Base-by-base conservation (phyloP, 2,888 invertebrate species). In the Pycnomerus fuliginosus region DNA sequence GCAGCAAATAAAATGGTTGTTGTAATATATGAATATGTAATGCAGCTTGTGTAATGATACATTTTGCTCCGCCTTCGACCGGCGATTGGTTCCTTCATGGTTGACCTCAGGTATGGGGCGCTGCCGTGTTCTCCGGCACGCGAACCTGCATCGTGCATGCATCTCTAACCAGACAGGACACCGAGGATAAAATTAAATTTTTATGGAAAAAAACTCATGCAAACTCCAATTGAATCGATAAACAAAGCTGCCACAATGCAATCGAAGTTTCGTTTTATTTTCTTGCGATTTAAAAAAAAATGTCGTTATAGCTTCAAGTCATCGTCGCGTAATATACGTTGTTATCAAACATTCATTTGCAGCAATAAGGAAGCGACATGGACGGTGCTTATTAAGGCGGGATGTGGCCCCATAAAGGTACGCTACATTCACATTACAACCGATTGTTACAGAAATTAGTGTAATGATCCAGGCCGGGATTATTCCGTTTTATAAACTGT, bases 331-430 rank as follows among this genome's bases (percentile, higher is more conserved):
- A n/a, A n/a, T n/a, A n/a, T n/a, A n/a, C n/a, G n/a, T n/a, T 32
- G 58, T 58, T 58, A 56, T 55, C 50, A 52, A 56, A 53, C 56
- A 61, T 61, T 61, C 60, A 58, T 62, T 65, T 61, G 53, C 53
- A 53, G 59, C 61, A 59, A 64, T 60, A 52, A 67, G 67, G 67
- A 67, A 69, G 63, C 64, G 56, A 55, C 54, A 47, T 52, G 53
- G 48, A 60, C 55, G 51, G 61, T 65, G 54, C 60, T 68, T 61
- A 69, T 68, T 68, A 68, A 62, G 68, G 69, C 68, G 68, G 65
- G 51, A 46, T 60, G 60, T 61, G 61, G 64, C 62, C 61, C 61
- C 65, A 63, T 67, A 63, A 64, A 63, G 54, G 61, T 61, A 60
- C 51, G 54, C 54, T 57, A 63, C 61, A 53, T 64, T 61, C 24